Percentiles rank a stretch among this genome's conserved stretches.
Conservation (phyloP, 1,140 invertebrate genomes). For the Potamilus streckersoni region DNA sequence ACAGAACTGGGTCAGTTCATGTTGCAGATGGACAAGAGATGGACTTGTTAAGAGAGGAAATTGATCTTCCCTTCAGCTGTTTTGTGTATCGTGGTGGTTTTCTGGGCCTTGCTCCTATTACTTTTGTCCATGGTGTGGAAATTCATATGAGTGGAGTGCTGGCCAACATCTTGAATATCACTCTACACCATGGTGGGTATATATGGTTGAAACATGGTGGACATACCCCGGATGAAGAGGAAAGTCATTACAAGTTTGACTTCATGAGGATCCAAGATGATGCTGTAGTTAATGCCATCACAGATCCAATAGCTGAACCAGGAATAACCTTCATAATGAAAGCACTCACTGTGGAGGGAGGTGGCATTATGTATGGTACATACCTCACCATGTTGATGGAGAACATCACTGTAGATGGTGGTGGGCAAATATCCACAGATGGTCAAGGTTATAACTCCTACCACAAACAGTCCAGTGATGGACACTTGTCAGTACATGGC, state of each 20-base stretch:
- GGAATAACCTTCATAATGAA: constrained; percentile 46
- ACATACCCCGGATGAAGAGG: constrained; percentile 32
- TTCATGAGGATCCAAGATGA: constrained; percentile 51
- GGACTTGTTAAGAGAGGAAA: constrained; percentile 49
- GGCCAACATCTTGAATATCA: constrained; percentile 50
- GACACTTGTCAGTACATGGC: constrained; percentile 43
- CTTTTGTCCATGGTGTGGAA: constrained; percentile 56
- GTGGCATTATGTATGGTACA: constrained; percentile 50
- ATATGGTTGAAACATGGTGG: constrained; percentile 57
- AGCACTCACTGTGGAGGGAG: constrained; percentile 49
- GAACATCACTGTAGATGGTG: constrained; percentile 55
- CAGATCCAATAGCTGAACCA: constrained; percentile 48
- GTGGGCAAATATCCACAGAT: constrained; percentile 47
- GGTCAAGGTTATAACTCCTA: constrained; percentile 45
- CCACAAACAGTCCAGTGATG: constrained; percentile 43
- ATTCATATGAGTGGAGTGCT: constrained; percentile 53
- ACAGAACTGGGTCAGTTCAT: constrained; percentile 52
- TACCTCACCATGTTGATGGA: constrained; percentile 43
- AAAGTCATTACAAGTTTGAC: constrained; percentile 45
- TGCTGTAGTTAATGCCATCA: constrained; percentile 46
- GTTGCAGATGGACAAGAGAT: constrained; percentile 42
- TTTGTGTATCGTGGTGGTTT: constrained; percentile 47
- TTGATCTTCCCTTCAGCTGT: constrained; percentile 54
- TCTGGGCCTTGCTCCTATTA: constrained; percentile 51
- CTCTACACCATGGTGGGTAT: constrained; percentile 54